phyloP scores from a whole-genome alignment of 2,797 vertebrate genomes.

The Protosalanx chinensis region DNA sequence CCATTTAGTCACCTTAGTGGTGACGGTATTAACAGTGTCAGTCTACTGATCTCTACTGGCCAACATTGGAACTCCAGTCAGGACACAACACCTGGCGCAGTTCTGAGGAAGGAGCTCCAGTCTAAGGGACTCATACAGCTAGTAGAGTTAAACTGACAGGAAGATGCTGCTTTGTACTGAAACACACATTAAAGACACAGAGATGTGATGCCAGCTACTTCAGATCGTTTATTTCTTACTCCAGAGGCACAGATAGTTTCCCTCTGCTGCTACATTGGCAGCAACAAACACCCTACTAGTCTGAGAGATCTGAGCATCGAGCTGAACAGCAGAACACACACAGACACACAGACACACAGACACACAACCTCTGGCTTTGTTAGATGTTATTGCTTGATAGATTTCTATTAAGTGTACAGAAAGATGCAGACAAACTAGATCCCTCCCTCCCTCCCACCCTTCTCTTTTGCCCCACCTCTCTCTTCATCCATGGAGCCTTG shows the following conservation, averaged over 20 bases:
- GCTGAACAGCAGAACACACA: conserved; percentile 42
- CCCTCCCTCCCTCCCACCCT: neutral
- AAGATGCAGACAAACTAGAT: conserved; percentile 35
- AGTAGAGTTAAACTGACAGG: no score
- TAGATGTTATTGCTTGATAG: conserved; percentile 11
- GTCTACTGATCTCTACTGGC: no score
- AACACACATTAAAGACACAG: conserved; percentile 16
- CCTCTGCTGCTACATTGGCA: conserved; percentile 48
- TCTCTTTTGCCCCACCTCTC: conserved; percentile 45
- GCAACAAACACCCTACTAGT: conserved; percentile 49
- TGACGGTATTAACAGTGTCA: no score
- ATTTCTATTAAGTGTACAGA: conserved; percentile 19
- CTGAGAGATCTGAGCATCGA: conserved; percentile 31
- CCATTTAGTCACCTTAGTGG: no score
- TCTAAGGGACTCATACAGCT: no score
- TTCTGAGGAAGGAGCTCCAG: no score
- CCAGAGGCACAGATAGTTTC: conserved; percentile 72
- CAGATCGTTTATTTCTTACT: conserved; percentile 74
- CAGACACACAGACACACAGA: neutral
- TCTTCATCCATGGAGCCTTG: no score
- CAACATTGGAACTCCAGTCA: no score
- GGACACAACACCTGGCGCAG: no score
- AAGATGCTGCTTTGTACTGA: neutral
- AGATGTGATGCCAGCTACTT: conserved; percentile 35
- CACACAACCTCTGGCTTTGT: conserved; percentile 22